Evolutionary conservation across 92 coral and sea anemone genomes (phyloP).

Genomic region (Heteractis magnifica): DNA sequence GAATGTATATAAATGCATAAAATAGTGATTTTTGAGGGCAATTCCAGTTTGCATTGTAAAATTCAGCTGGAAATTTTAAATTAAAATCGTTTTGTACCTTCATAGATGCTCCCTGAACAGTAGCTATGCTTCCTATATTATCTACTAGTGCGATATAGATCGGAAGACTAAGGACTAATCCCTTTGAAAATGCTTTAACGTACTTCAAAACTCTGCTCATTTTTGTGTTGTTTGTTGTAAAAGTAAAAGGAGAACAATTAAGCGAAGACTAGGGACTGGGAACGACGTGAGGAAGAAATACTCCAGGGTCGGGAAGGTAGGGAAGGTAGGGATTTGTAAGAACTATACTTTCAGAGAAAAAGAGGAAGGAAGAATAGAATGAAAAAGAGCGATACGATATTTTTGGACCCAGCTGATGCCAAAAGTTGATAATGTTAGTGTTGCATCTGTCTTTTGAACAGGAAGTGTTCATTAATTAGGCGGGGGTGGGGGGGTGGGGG

Average conservation of each 20-base stretch:
- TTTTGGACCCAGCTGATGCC: no score
- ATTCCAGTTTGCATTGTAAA: background rate
- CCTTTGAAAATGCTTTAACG: slow-evolving; percentile 66
- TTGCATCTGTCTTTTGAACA: no score
- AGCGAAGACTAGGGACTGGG: background rate
- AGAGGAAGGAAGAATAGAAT: no score
- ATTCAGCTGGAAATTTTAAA: background rate
- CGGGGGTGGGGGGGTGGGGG: no score
- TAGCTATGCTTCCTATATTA: slow-evolving; percentile 72
- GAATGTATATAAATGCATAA: background rate
- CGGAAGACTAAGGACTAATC: slow-evolving; percentile 81
- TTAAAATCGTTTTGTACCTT: slow-evolving; percentile 42
- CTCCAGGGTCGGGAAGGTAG: no score
- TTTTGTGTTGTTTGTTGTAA: background rate
- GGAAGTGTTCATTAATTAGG: no score
- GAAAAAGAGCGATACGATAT: no score
- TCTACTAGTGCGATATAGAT: slow-evolving; percentile 79
- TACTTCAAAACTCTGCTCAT: slow-evolving; percentile 34
- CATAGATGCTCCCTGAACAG: slow-evolving; percentile 91
- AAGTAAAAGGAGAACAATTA: no score
- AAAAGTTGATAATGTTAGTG: no score
- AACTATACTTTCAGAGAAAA: no score
- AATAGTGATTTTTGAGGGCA: background rate
- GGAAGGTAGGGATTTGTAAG: no score
- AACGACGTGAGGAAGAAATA: background rate